Conservation (phyloP, 53 echinoderm and acorn worm genomes). For the Temnopleurus reevesii region DNA sequence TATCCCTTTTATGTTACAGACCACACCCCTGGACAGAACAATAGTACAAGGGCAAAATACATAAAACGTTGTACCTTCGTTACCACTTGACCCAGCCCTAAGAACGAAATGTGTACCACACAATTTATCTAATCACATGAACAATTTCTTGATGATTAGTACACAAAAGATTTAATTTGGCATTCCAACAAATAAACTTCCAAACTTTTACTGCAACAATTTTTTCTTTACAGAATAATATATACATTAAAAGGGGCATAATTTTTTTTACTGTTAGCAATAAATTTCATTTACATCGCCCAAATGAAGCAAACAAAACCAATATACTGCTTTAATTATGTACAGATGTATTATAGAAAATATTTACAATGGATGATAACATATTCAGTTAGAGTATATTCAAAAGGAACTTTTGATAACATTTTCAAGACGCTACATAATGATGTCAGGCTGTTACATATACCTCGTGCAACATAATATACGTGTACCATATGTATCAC, state of each 20-base stretch:
- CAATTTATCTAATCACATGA: not conserved
- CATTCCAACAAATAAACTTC: not conserved
- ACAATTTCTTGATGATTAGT: not conserved
- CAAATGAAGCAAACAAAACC: slow-evolving; percentile 5
- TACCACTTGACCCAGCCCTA: too few species aligned
- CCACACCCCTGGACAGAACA: too few species aligned
- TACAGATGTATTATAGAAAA: slow-evolving; percentile 16
- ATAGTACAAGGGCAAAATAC: not conserved
- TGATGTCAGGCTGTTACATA: not conserved
- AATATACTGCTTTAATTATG: slow-evolving; percentile 6
- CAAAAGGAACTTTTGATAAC: not conserved
- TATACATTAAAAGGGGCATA: slow-evolving; percentile 19
- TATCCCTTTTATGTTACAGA: too few species aligned
- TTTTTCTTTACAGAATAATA: not conserved
- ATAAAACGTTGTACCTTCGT: not conserved
- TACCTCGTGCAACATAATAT: too few species aligned
- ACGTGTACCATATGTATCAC: not conserved
- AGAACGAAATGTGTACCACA: too few species aligned
- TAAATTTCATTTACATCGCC: slow-evolving; percentile 3
- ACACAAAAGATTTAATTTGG: not conserved
- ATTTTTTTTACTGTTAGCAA: not conserved
- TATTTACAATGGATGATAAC: slow-evolving; percentile 26
- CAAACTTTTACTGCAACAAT: not conserved
- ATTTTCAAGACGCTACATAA: not conserved
- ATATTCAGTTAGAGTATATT: not conserved